phyloP scores from a whole-genome alignment of 37 sponge, comb jelly and placozoan genomes.

The Beroe ovata region DNA sequence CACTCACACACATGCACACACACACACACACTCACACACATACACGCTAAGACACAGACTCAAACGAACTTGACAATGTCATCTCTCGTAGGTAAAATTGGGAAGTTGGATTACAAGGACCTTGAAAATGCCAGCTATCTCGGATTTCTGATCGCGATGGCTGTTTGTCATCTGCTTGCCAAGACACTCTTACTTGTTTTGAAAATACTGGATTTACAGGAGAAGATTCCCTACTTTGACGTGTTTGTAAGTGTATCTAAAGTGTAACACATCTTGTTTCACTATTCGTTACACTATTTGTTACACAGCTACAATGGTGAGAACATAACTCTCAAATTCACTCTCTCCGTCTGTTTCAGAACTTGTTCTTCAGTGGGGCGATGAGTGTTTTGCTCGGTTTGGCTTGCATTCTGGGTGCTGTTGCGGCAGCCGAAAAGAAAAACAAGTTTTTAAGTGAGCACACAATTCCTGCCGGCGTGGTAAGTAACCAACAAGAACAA shows the following conservation, averaged over 20 bases:
- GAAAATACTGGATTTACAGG: slow-evolving; percentile 4
- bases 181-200: neutral
- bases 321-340: no score
- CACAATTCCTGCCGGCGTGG: slow-evolving; percentile 45
- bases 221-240: slow-evolving; percentile 56
- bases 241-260: slow-evolving; percentile 45
- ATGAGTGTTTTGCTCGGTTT: slow-evolving; percentile 2
- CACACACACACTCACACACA: no score
- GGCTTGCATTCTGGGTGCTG: slow-evolving; percentile 54
- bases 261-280: no score
- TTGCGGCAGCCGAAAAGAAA: neutral
- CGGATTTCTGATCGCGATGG: slow-evolving; percentile 34
- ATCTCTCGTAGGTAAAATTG: no score
- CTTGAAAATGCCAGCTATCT: slow-evolving; percentile 11
- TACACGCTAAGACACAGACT: no score
- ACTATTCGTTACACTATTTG: no score
- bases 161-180: neutral
- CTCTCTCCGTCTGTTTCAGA: no score
- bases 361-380: slow-evolving; percentile 14
- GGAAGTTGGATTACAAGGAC: neutral
- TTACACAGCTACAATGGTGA: no score
- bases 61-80: no score
- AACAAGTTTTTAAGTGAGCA: neutral
- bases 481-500: neutral
- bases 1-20: no score